Conservation (phyloP, 2,113 vertebrate genomes). For the cat (Felis catus) region F.catus_Fca126_mat1.0 CM031418.1:56771001-56771500, state of each 20-base stretch:
- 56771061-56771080: not conserved
- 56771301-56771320: not conserved
- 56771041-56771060: not conserved
- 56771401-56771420: not conserved
- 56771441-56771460: not conserved
- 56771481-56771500: not conserved
- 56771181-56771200: not conserved
- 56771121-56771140: not conserved
- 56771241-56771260: not conserved
- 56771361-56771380: not conserved
- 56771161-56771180: not conserved
- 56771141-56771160: not conserved
- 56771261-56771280: not conserved
- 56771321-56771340: not conserved
- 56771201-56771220: not conserved
- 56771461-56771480: not conserved
- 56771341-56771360: not conserved
- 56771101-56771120: not conserved
- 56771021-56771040: not conserved
- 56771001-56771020: not conserved
- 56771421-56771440: not conserved
- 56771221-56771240: not conserved
- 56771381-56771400: conserved; percentile 14
- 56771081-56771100: not conserved
- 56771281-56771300: not conserved